Conservation (phyloP, 2,797 vertebrate species). For the Gymnoscopelus microlampas region DNA sequence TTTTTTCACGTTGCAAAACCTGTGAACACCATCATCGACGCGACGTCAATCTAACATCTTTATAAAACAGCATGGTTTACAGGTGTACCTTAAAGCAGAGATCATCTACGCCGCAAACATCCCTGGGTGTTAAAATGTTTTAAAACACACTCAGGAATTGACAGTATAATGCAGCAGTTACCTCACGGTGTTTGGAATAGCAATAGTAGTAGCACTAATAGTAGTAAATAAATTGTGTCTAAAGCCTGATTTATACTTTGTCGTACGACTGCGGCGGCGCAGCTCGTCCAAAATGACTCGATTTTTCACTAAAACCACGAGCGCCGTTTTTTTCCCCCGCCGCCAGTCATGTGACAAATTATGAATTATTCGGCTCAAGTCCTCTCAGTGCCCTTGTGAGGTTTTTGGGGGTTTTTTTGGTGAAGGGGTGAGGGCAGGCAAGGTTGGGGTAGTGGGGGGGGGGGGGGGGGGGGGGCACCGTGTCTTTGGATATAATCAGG, state of each 20-base stretch:
- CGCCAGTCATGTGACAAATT: too few relatives aligned
- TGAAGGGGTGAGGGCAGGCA: conserved; percentile 26
- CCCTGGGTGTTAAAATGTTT: conserved; percentile 50
- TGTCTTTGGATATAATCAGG: conserved; percentile 71
- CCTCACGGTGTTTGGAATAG: conserved; percentile 45
- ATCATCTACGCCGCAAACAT: conserved; percentile 82
- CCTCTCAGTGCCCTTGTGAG: conserved; percentile 51
- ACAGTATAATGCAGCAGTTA: neutral
- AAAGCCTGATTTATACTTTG: too few relatives aligned
- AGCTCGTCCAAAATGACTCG: too few relatives aligned
- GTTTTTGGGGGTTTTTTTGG: conserved; percentile 36
- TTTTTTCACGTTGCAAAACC: conserved; percentile 59
- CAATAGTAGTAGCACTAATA: conserved; percentile 44
- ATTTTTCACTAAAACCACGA: too few relatives aligned
- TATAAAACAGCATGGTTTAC: conserved; percentile 84
- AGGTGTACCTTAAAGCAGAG: conserved; percentile 85
- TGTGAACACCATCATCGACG: conserved; percentile 68
- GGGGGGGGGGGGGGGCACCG: conserved; percentile 27
- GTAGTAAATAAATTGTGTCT: conserved; percentile 49
- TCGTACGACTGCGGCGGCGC: neutral
- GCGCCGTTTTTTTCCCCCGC: too few relatives aligned
- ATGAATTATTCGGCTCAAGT: conserved; percentile 1
- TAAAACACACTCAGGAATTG: neutral
- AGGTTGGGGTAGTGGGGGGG: conserved; percentile 32
- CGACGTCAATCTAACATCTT: conserved; percentile 76